phyloP scores from a whole-genome alignment of 2,113 vertebrate species.

The Conger conger region DNA sequence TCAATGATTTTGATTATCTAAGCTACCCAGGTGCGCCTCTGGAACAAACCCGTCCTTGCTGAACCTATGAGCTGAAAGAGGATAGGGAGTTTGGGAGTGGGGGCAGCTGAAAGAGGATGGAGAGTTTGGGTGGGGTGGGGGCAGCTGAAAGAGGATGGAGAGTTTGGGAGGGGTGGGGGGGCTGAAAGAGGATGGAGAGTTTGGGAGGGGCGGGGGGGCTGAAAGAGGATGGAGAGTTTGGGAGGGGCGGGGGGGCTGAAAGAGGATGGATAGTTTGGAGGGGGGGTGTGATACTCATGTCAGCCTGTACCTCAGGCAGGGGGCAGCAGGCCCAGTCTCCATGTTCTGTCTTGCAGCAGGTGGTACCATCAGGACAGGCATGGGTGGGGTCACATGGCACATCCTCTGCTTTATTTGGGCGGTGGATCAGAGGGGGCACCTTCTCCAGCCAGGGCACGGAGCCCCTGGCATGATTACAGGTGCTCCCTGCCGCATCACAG shows the following conservation, averaged over 20 bases:
- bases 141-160: too few species aligned
- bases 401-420: slow-evolving; percentile 22
- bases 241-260: too few species aligned
- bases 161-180: too few species aligned
- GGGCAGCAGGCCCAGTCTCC: slow-evolving; percentile 78
- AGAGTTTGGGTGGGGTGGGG: too few species aligned
- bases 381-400: slow-evolving; percentile 51
- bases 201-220: too few species aligned
- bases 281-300: not conserved
- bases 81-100: not conserved
- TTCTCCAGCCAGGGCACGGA: slow-evolving; percentile 53
- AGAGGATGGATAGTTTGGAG: too few species aligned
- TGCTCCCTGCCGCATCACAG: slow-evolving; percentile 55
- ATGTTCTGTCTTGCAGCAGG: slow-evolving; percentile 62
- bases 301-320: slow-evolving; percentile 65
- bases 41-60: not conserved
- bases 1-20: too few species aligned
- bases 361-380: slow-evolving; percentile 61
- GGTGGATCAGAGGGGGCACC: slow-evolving; percentile 29
- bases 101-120: too few species aligned
- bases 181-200: too few species aligned
- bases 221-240: too few species aligned
- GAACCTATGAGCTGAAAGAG: not conserved
- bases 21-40: too few species aligned
- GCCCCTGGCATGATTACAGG: slow-evolving; percentile 46